A percentile compares a stretch with the other conserved stretches of the same genome.
These are phyloP conservation scores for Akabosia matsudoensis DNA, from an alignment of 1,140 invertebrate genomes.

Conservation along the genomic window DNA sequence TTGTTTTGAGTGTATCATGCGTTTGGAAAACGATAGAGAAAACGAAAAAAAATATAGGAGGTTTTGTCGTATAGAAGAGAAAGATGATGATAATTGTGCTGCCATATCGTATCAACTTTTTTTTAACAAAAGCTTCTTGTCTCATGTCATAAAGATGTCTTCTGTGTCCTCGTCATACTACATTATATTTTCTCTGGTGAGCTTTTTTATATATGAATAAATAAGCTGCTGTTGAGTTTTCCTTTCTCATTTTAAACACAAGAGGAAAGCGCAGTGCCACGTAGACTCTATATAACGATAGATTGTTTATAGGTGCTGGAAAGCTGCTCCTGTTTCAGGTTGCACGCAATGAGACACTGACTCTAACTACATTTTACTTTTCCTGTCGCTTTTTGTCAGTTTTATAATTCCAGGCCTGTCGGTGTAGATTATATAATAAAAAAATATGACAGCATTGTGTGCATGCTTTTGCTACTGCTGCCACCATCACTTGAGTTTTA, in stretches of 20 bases:
- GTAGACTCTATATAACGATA: background rate
- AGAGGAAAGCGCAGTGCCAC: background rate
- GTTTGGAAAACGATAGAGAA: too few species aligned
- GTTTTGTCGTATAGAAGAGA: too few species aligned
- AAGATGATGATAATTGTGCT: background rate
- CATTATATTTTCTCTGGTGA: background rate
- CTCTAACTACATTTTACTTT: background rate
- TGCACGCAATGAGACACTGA: background rate
- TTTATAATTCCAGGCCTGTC: background rate
- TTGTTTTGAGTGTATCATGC: too few species aligned
- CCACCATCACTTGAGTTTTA: too few species aligned
- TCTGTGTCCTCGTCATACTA: background rate
- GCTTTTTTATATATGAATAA: background rate
- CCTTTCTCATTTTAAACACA: background rate
- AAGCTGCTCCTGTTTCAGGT: too few species aligned
- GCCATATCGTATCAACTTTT: background rate
- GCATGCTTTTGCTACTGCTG: background rate
- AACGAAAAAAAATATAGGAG: too few species aligned
- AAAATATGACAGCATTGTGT: background rate
- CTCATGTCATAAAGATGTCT: background rate
- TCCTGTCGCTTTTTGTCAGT: background rate
- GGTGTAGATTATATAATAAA: background rate
- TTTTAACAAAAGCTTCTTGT: background rate
- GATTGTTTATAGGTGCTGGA: too few species aligned
- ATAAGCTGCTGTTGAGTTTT: background rate